A percentile compares a stretch with the other conserved stretches of the same genome.
These are phyloP conservation scores for Aricia agestis DNA, from an alignment of 1,140 invertebrate species.

Conservation along the genomic window DNA sequence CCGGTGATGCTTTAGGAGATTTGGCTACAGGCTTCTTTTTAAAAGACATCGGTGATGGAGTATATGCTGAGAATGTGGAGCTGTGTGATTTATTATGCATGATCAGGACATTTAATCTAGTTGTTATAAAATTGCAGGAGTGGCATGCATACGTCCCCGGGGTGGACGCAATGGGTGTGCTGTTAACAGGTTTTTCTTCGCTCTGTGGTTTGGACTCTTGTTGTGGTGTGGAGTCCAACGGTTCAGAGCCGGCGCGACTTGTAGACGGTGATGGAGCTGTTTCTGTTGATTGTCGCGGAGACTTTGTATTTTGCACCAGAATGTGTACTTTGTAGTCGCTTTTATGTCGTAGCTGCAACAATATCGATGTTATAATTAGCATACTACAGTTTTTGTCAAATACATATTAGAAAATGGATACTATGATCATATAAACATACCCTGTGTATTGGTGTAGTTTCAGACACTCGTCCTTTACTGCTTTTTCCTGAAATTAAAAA, in stretches of 20 bases:
- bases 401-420: background rate
- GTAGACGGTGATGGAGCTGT: slow-evolving; percentile 44
- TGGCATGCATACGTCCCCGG: slow-evolving; percentile 79
- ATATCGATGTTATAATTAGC: slow-evolving; percentile 24
- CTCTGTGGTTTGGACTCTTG: slow-evolving; percentile 31
- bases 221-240: slow-evolving; percentile 27
- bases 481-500: slow-evolving; percentile 34
- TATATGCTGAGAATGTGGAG: slow-evolving; percentile 62
- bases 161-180: slow-evolving; percentile 46
- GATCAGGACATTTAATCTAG: slow-evolving; percentile 82
- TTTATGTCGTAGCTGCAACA: slow-evolving; percentile 70
- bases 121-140: slow-evolving; percentile 79
- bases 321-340: slow-evolving; percentile 81
- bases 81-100: slow-evolving; percentile 81
- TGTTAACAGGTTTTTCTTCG: slow-evolving; percentile 18
- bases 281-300: slow-evolving; percentile 36
- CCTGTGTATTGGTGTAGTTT: slow-evolving; percentile 49
- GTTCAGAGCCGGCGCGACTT: slow-evolving; percentile 45
- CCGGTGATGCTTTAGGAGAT: slow-evolving; percentile 45
- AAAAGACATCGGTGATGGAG: slow-evolving; percentile 61
- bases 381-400: slow-evolving; percentile 13
- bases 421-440: slow-evolving; percentile 34
- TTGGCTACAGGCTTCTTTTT: slow-evolving; percentile 46
- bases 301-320: slow-evolving; percentile 72
- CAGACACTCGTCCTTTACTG: slow-evolving; percentile 33